These are phyloP conservation scores for Anagyrus pseudococci DNA, from an alignment of 2,888 invertebrate genomes.

Conservation along the genomic window DNA sequence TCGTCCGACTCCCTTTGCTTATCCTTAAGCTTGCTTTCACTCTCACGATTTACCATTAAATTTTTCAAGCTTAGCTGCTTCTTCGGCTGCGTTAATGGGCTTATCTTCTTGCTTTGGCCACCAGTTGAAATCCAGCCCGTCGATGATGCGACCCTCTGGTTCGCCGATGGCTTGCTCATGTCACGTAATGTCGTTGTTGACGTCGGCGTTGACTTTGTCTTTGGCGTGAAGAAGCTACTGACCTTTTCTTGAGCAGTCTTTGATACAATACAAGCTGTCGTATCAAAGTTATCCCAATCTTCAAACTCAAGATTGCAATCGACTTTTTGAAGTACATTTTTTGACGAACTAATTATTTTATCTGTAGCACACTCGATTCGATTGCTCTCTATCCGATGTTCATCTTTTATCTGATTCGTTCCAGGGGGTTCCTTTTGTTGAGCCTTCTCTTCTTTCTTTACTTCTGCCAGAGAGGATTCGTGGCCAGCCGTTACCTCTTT, in stretches of 20 bases:
- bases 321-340: no score
- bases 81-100: background rate
- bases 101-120: background rate
- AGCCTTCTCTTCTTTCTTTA: background rate
- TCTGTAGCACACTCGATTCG: no score
- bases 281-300: constrained; percentile 47
- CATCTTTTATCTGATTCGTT: no score
- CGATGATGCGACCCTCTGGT: constrained; percentile 2
- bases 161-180: background rate
- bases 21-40: background rate
- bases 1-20: background rate
- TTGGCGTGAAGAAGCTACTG: background rate
- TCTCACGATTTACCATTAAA: background rate
- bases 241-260: background rate
- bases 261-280: background rate
- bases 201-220: background rate
- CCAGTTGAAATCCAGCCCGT: constrained; percentile 11
- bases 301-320: constrained; percentile 16
- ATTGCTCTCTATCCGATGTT: no score
- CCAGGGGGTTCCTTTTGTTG: no score
- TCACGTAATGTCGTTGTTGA: background rate
- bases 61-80: background rate
- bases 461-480: background rate
- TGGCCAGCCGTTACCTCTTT: no score
- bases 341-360: no score